A percentile compares a stretch with the other conserved stretches of the same genome.
Evolutionary conservation across 1,140 invertebrate species (phyloP).

Genomic region (Papilio helenus): DNA sequence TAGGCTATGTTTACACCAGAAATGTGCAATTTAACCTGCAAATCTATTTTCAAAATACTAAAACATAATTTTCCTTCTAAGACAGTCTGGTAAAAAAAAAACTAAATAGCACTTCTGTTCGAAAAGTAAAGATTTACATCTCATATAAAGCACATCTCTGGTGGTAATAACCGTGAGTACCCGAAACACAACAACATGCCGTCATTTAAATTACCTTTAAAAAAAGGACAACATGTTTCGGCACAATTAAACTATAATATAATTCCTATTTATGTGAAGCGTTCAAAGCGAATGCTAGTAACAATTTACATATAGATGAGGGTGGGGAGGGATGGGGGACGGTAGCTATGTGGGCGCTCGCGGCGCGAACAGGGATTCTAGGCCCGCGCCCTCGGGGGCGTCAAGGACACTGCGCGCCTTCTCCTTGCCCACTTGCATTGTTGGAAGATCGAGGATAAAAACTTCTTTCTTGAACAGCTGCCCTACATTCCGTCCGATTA

Average conservation of each 20-base stretch:
- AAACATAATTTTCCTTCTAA: neutral
- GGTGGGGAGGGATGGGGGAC: neutral
- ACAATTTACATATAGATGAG: constrained; percentile 32
- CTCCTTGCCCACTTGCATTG: constrained; percentile 83
- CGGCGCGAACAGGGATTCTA: constrained; percentile 81
- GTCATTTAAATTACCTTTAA: neutral
- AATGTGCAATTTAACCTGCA: neutral
- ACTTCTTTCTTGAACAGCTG: constrained; percentile 94
- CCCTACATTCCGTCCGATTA: constrained; percentile 91
- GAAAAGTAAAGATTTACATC: neutral
- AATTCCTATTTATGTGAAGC: constrained; percentile 29
- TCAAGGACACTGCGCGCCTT: constrained; percentile 77
- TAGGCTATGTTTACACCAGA: neutral
- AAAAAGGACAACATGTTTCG: neutral
- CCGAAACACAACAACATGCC: neutral
- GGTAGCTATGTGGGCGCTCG: constrained; percentile 62
- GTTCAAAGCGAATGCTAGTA: constrained; percentile 28
- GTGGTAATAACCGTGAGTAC: neutral
- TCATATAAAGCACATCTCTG: neutral
- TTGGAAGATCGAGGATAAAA: constrained; percentile 91
- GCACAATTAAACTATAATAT: neutral
- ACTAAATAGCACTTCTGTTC: neutral
- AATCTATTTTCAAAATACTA: neutral
- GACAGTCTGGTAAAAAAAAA: neutral
- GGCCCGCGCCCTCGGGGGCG: constrained; percentile 72